Base-by-base conservation (phyloP, 2,113 vertebrate species). In the Pitta sordida region DNA sequence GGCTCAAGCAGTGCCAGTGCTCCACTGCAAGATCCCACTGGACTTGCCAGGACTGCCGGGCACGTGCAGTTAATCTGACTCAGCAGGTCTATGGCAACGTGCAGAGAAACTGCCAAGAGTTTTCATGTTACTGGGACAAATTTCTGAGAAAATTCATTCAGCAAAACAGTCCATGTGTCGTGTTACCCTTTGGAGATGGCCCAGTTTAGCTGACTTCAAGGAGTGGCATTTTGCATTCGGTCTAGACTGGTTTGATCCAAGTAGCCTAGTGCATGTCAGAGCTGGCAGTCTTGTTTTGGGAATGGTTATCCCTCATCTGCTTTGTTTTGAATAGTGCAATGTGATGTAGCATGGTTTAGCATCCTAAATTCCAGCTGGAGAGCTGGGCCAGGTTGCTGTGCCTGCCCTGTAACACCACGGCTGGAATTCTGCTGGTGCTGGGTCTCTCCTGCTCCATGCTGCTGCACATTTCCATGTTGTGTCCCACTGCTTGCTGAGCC, bases 231-330 rank as follows among this genome's bases (percentile, higher is more conserved):
- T 95, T 95, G 89, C 74, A 79, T 95, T 95, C 0, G 0, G 80
- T 95, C 92, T 95, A 92, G 92, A 84, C 73, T 49, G 64, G 69
- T 91, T 30, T 90, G 88, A 83, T 91, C 36, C 52, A 37, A 88
- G 83, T 81, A 71, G 30, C 60, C 44, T 43, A 15, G 24, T 52
- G 48, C 68, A 13, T 63, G 60, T 86, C 56, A 60, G 64, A 91
- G 52, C 73, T 68, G 64, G 68, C 68, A 90, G 5, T 83, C 68
- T 91, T 81, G 48, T 77, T 53, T 86, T 52, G 52, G 65, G 82
- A 60, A 60, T 11, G 4, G 22, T 80, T 83, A 27, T 69, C 59
- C 32, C 34, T 76, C 58, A 36, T 67, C 56, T 90, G 2, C 52
- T 81, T 90, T 60, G 60, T 59, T 96, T 90, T 78, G 80, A 36